Conservation (phyloP, 2,888 invertebrate species). For the Euproctis similis region DNA sequence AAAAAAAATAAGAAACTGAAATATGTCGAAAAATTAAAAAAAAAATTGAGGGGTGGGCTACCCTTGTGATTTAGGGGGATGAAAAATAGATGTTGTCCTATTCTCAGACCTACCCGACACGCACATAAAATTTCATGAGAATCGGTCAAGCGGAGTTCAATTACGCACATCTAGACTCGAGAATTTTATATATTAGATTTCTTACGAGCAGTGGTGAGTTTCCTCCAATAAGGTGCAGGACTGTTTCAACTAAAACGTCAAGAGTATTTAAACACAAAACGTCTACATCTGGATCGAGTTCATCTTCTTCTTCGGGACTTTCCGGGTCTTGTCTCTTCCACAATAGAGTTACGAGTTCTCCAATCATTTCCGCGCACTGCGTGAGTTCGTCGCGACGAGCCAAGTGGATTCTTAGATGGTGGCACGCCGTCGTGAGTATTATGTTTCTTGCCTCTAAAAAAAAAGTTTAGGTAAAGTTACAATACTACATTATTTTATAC, state of each 20-base stretch:
- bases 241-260: constrained; percentile 90
- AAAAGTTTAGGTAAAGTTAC: too few relatives aligned
- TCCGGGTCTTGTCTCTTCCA: constrained; percentile 72
- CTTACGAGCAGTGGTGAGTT: constrained; percentile 80
- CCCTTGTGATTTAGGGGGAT: too few relatives aligned
- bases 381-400: constrained; percentile 87
- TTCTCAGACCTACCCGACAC: too few relatives aligned
- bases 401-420: constrained; percentile 89
- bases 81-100: too few relatives aligned
- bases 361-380: constrained; percentile 90
- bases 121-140: too few relatives aligned
- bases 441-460: constrained; percentile 86
- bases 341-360: constrained; percentile 83
- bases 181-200: too few relatives aligned
- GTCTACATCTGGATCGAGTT: constrained; percentile 83
- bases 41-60: too few relatives aligned
- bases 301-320: constrained; percentile 53
- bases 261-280: constrained; percentile 86
- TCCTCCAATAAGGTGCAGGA: constrained; percentile 86
- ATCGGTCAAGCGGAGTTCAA: too few relatives aligned
- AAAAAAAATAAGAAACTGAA: too few relatives aligned
- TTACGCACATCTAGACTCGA: too few relatives aligned
- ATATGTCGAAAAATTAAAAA: too few relatives aligned
- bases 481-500: too few relatives aligned
- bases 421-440: constrained; percentile 87